Base-by-base conservation (phyloP, 2,888 invertebrate genomes). In the Galerucella calmariensis region DNA sequence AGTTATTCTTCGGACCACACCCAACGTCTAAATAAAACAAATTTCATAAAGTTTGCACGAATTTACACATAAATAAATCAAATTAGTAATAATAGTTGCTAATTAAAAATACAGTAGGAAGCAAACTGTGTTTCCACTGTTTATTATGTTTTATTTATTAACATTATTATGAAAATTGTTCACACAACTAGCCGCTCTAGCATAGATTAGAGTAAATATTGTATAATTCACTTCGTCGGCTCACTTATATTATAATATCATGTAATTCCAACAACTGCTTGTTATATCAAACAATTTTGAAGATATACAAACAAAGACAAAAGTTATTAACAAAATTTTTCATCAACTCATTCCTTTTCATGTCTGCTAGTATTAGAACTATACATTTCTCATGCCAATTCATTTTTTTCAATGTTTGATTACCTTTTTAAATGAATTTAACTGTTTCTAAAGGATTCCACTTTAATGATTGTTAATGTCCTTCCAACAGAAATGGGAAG, bases 1-100 rank as follows among this genome's bases (percentile, higher is more conserved):
- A 87, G 85, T 87, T 86, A 87, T 86, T 83, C 84, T 81, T 79
- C 75, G 79, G 79, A 85, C 86, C 86, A 86, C 86, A 86, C 86
- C 86, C 86, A 79, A 71, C 71, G 75, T 76, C 75, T 78, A 75
- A 78, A 80, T 79, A 78, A 79, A 79, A 79, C 75, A 76, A 75
- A 79, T 79, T 79, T 74, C 73, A 76, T 79, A 77, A 79, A 79
- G 75, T 79, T 77, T 76, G 69, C 72, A 73, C 76, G 79, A 81
- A 77, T 81, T 78, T 78, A 78, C 76, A 78, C 77, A 75, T 80
- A 80, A 79, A 78, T 81, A 81, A 81, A 78, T 81, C 79, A 79
- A 81, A 81, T 79, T 81, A 77, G 72, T 77, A 79, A 78, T 79
- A 79, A 79, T 80, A 80, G 79, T 79, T 69, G 71, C 77, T 79